Evolutionary conservation across 1,140 invertebrate species (phyloP), one percentile per base, ranked within the genome.

Genomic region (Monochamus saltuarius): DNA sequence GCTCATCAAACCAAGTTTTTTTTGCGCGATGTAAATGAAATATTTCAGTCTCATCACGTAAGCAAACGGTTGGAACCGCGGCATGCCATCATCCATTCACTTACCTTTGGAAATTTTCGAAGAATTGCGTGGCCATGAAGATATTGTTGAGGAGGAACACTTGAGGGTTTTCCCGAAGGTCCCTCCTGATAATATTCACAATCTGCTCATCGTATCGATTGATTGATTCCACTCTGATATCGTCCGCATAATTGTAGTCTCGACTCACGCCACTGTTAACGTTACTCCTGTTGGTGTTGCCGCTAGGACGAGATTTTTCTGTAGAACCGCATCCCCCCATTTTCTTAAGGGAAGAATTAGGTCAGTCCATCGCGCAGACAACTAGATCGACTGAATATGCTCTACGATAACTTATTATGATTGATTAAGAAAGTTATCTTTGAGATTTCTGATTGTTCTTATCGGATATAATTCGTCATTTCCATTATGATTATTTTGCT

Each of bases 101-200:
- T 82, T 78, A 90, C 89, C 82, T 81, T 66, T 90, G 86, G 68
- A 84, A 91, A 76, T 92, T 87, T 37, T 84, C 79, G 60, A 90
- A 91, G 75, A 91, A 90, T 68, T 91, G 88, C 4, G 89, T 76
- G 17, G 85, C 84, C 70, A 91, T 79, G 55, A 91, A 79, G 22
- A 91, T 81, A 70, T 91, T 88, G 70, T 92, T 90, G 2, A 92
- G 72, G 1, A 92, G 73, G 68, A 92, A 92, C 1, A 80, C 77
- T 64, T 88, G 81, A 1, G 84, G 78, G 60, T 87, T 80, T 1
- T 78, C 77, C 16, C 81, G 76, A 7, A 90, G 77, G 17, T 87
- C 83, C 8, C 80, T 79, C 14, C 81, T 79, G 69, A 89, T 81
- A 7, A 78, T 70, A 0, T 78, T 73, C 16, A 82, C 72, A 9